Conservation (phyloP, 2,113 vertebrate species). For the Gallinago undulata region DNA sequence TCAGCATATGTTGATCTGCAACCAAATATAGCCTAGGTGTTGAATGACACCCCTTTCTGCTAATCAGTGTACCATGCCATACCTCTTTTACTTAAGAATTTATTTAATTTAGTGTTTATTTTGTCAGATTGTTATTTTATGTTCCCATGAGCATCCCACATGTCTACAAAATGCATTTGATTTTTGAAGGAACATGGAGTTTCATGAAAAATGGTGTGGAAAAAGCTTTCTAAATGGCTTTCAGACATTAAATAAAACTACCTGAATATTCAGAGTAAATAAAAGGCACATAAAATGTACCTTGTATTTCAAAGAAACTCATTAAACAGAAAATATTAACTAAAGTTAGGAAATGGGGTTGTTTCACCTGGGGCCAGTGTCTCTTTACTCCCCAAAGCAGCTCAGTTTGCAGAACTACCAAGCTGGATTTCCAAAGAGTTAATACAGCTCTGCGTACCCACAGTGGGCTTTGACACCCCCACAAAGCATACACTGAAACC, state of each 20-base stretch:
- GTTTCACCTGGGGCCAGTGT: background rate
- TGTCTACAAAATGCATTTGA: background rate
- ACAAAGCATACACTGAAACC: background rate
- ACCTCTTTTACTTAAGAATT: background rate
- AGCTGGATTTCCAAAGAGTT: background rate
- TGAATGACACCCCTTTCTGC: background rate
- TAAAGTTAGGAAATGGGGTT: background rate
- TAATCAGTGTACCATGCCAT: background rate
- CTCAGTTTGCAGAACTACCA: background rate
- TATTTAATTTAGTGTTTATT: background rate
- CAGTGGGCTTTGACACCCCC: background rate
- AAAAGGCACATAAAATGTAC: background rate
- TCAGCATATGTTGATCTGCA: background rate
- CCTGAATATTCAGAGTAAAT: background rate
- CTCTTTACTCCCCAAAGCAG: background rate
- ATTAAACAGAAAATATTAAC: background rate
- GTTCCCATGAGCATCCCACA: background rate
- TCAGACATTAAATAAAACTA: background rate
- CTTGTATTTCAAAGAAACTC: background rate
- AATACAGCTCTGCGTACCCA: background rate
- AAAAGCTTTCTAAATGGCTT: background rate
- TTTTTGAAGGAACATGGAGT: background rate
- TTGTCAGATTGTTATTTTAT: constrained; percentile 23
- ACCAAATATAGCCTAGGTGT: background rate
- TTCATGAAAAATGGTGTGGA: background rate